Base-by-base conservation (phyloP, 1,140 invertebrate genomes). In the Sinonovacula constricta region DNA sequence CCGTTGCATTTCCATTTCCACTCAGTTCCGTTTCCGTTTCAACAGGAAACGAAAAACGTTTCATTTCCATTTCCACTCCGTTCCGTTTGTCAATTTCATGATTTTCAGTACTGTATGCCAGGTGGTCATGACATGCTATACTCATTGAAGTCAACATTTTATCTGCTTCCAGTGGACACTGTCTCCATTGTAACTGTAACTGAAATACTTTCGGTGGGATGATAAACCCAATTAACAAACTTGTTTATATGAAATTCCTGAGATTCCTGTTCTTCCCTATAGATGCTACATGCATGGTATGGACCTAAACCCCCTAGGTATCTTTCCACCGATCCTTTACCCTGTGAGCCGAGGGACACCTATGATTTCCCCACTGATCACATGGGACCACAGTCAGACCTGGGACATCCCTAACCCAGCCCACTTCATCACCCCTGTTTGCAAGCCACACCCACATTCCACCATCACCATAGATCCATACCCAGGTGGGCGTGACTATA, bases 331-430 rank as follows among this genome's bases (percentile, higher is more conserved):
- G 36, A 93, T 96, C 0, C 92, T 92, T 57, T 97, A 94, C 85
- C 97, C 97, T 0, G 97, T 98, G n/a, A 93, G 96, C 22, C 92
- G 94, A 62, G 95, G 95, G 31, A 98, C 97, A 0, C 96, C 97
- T 0, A 95, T 95, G 93, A 92, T 98, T 45, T 94, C 94, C 53
- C 94, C 97, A 0, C 91, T 95, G 82, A 92, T 99, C 65, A 92
- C 94, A 81, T 99, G 98, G 98, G 97, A 99, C 91, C 98, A 99
- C 91, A 93, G 93, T 24, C 80, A 86, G 22, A 81, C 87, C 22
- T 93, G 91, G 91, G 87, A 88, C 70, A 89, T 92, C 28, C 88
- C 92, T 22, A 86, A 85, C 30, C 75, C 79, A 22, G 84, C 88
- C 5, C 81, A 90, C 7, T 89, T 90, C 76, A n/a, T 84, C 26